Evolutionary conservation across 2,888 invertebrate species (phyloP).

Genomic region (Drosophila longiperda): DNA sequence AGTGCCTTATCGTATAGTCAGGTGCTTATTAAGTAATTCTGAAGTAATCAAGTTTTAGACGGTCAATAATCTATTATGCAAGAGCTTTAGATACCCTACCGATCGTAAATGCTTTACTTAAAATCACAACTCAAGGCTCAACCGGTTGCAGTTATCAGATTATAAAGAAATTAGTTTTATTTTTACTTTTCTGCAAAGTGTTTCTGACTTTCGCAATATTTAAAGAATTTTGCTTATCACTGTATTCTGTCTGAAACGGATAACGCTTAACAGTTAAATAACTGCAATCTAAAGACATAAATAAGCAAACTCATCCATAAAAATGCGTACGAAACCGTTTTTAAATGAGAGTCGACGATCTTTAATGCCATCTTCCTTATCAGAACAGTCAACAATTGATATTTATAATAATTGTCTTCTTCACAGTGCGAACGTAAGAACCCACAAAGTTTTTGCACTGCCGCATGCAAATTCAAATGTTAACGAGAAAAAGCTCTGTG

Average conservation of each 20-base stretch:
- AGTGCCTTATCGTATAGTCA: background rate
- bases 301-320: constrained; percentile 24
- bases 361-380: background rate
- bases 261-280: constrained; percentile 11
- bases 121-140: constrained; percentile 30
- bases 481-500: constrained; percentile 42
- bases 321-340: background rate
- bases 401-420: background rate
- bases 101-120: constrained; percentile 8
- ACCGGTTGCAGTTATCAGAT: constrained; percentile 27
- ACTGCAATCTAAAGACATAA: background rate
- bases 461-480: constrained; percentile 32
- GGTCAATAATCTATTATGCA: background rate
- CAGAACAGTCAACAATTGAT: background rate
- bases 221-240: constrained; percentile 32
- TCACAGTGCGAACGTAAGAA: constrained; percentile 4
- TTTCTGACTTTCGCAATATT: background rate
- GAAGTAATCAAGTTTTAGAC: background rate
- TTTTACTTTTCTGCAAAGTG: constrained; percentile 2
- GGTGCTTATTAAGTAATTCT: background rate
- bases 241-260: constrained; percentile 12
- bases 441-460: background rate
- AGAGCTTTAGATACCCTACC: background rate
- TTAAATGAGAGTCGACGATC: constrained; percentile 3
- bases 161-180: constrained; percentile 26